These are phyloP conservation scores for Chesias legatella DNA, from an alignment of 2,888 invertebrate species.

Conservation along the genomic window DNA sequence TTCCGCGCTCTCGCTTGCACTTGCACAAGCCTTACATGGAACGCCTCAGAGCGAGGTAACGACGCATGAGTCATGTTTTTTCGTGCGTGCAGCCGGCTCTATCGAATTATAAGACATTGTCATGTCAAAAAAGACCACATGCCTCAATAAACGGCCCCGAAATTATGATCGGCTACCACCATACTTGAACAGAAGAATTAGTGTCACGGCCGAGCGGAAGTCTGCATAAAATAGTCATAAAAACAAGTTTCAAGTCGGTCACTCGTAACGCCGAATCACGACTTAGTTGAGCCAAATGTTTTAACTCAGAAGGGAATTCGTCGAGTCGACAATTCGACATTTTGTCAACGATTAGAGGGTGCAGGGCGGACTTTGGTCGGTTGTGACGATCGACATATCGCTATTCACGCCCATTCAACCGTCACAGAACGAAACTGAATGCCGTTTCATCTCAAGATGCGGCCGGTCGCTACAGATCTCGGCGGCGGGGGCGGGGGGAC, in stretches of 20 bases:
- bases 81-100: no score
- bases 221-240: constrained; percentile 30
- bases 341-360: constrained; percentile 12
- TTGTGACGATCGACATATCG: no score
- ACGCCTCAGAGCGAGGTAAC: no score
- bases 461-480: constrained; percentile 42
- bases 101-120: no score
- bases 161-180: constrained; percentile 18
- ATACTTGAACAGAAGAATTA: constrained; percentile 25
- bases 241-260: constrained; percentile 23
- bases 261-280: constrained; percentile 23
- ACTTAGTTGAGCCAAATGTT: constrained; percentile 16
- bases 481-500: constrained; percentile 37
- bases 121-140: no score
- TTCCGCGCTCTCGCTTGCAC: no score
- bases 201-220: constrained; percentile 30
- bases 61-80: no score
- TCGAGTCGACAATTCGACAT: constrained; percentile 21
- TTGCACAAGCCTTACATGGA: no score
- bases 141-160: constrained; percentile 13
- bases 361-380: constrained; percentile 12
- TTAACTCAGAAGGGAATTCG: constrained; percentile 16
- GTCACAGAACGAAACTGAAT: constrained; percentile 65
- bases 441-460: constrained; percentile 68
- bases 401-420: constrained; percentile 60